Evolutionary conservation across 2,113 vertebrate species (phyloP).

Genomic region (Oenanthe oenanthe): DNA sequence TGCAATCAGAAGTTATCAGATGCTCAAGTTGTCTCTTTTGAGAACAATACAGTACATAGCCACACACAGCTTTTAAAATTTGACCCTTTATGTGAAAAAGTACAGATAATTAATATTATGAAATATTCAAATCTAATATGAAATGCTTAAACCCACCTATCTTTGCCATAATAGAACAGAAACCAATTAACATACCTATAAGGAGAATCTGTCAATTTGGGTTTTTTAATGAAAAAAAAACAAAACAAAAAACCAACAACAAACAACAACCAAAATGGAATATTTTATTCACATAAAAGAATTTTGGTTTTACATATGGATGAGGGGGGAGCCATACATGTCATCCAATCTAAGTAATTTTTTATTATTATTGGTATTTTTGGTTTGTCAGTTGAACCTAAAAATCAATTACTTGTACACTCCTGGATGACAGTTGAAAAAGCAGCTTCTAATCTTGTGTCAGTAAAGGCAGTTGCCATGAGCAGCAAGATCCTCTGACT

Average conservation of each 20-base stretch:
- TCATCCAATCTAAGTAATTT: background rate
- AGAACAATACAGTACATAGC: background rate
- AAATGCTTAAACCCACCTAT: background rate
- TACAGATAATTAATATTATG: background rate
- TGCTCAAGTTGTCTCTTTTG: background rate
- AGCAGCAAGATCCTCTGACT: conserved; percentile 25
- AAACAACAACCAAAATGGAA: background rate
- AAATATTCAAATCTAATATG: background rate
- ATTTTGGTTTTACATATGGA: background rate
- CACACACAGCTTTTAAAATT: background rate
- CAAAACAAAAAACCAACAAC: background rate
- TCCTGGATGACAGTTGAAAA: conserved; percentile 40
- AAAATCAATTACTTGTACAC: conserved; percentile 58
- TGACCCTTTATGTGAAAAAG: background rate
- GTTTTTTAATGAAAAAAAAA: background rate
- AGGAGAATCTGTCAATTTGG: background rate
- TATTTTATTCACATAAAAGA: background rate
- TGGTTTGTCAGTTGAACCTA: conserved; percentile 30
- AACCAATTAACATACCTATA: background rate
- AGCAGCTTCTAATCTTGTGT: conserved; percentile 17
- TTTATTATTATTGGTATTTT: conserved; percentile 55
- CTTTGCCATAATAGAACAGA: background rate
- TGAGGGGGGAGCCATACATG: background rate
- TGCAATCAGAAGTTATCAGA: background rate
- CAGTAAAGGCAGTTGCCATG: conserved; percentile 17